These are phyloP conservation scores for Piscicola geometra DNA, from an alignment of 2,888 invertebrate species.

Conservation along the genomic window DNA sequence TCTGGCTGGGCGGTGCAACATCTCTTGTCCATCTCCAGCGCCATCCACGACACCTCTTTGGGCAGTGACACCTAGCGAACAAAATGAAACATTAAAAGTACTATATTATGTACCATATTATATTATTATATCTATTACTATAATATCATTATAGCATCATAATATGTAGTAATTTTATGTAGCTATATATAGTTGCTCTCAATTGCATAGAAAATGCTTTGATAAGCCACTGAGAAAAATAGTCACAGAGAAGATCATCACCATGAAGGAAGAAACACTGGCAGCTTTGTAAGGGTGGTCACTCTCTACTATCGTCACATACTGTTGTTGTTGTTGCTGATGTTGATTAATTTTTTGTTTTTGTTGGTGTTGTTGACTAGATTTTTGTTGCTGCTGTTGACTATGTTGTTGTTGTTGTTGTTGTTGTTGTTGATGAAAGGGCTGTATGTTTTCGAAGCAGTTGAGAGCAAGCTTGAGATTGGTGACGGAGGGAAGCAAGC, in stretches of 20 bases:
- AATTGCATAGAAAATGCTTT: too few relatives aligned
- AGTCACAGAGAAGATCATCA: constrained; percentile 39
- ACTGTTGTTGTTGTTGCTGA: neutral
- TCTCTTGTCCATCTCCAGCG: constrained; percentile 84
- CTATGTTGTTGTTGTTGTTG: neutral
- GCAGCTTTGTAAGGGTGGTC: constrained; percentile 89
- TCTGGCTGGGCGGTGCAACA: constrained; percentile 89
- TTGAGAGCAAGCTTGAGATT: constrained; percentile 12
- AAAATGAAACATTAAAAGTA: neutral
- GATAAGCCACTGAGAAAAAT: too few relatives aligned
- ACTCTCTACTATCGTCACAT: constrained; percentile 70
- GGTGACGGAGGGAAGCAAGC: neutral
- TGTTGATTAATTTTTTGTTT: neutral
- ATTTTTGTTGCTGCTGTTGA: neutral
- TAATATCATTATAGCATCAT: too few relatives aligned
- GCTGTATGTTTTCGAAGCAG: neutral
- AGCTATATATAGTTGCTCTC: neutral
- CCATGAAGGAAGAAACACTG: constrained; percentile 70
- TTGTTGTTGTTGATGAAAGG: neutral
- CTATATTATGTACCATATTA: neutral
- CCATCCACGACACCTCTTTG: constrained; percentile 79
- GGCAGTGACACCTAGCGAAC: constrained; percentile 71
- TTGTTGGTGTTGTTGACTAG: neutral
- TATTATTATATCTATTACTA: too few relatives aligned
- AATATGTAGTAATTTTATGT: too few relatives aligned